Evolutionary conservation across 2,888 invertebrate genomes (phyloP).

Genomic region (Xanthostigma xanthostigma): DNA sequence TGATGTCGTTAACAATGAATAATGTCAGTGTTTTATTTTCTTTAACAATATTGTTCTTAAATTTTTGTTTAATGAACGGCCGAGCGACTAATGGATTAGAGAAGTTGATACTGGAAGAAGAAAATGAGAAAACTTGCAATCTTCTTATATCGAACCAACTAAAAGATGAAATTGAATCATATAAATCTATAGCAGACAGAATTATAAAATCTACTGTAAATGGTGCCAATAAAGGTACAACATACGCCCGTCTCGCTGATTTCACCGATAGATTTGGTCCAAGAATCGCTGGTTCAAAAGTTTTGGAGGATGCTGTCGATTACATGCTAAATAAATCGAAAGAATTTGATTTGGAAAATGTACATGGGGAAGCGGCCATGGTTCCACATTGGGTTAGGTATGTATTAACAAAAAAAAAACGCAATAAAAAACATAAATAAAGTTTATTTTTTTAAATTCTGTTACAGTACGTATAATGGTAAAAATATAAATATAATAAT

Average conservation of each 20-base stretch:
- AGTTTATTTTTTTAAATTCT: too few relatives aligned
- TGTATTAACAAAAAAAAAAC: too few relatives aligned
- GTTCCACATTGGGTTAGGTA: constrained; percentile 44
- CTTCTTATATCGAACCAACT: background rate
- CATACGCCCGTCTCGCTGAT: constrained; percentile 26
- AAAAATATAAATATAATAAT: too few relatives aligned
- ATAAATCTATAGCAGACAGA: constrained; percentile 18
- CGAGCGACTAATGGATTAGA: too few relatives aligned
- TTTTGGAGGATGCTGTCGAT: constrained; percentile 38
- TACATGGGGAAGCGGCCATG: constrained; percentile 50
- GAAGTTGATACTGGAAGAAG: too few relatives aligned
- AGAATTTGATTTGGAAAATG: constrained; percentile 39
- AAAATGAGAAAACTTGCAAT: background rate
- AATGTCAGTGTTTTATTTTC: too few relatives aligned
- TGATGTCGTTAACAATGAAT: too few relatives aligned
- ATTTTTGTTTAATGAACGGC: too few relatives aligned
- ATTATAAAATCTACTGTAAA: constrained; percentile 20
- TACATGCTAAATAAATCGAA: constrained; percentile 32
- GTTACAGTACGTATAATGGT: too few relatives aligned
- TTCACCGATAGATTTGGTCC: constrained; percentile 36
- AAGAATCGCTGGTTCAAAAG: constrained; percentile 33
- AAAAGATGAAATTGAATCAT: constrained; percentile 9
- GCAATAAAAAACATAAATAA: too few relatives aligned
- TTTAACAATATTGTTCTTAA: too few relatives aligned
- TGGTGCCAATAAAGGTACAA: constrained; percentile 20